phyloP scores from a whole-genome alignment of 1,140 invertebrate species.

The Apis florea region DNA sequence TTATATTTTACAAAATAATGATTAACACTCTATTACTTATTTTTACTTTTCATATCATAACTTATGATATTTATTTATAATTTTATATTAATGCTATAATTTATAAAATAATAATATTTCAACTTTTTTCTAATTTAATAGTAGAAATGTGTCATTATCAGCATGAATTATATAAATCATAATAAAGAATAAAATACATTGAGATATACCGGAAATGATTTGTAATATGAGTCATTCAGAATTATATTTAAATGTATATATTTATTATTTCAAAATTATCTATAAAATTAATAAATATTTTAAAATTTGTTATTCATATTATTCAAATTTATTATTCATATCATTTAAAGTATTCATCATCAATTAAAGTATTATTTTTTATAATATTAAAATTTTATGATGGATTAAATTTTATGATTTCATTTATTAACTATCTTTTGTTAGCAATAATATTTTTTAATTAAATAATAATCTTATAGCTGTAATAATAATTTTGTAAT shows the following conservation, averaged over 20 bases:
- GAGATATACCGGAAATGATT: neutral
- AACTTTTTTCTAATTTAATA: neutral
- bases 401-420: neutral
- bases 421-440: neutral
- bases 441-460: neutral
- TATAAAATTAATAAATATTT: no score
- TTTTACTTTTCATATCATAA: neutral
- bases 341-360: no score
- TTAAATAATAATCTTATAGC: neutral
- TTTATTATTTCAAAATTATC: no score
- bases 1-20: neutral
- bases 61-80: neutral
- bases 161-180: neutral
- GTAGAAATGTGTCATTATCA: neutral
- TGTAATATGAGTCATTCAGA: neutral
- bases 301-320: no score
- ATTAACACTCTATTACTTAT: neutral
- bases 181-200: conserved; percentile 7
- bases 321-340: no score
- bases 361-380: no score
- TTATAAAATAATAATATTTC: neutral
- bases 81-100: neutral
- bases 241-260: neutral
- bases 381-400: neutral
- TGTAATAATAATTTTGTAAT: no score